These are phyloP conservation scores for Ctena decussata DNA, from an alignment of 2,888 invertebrate genomes.

Conservation along the genomic window DNA sequence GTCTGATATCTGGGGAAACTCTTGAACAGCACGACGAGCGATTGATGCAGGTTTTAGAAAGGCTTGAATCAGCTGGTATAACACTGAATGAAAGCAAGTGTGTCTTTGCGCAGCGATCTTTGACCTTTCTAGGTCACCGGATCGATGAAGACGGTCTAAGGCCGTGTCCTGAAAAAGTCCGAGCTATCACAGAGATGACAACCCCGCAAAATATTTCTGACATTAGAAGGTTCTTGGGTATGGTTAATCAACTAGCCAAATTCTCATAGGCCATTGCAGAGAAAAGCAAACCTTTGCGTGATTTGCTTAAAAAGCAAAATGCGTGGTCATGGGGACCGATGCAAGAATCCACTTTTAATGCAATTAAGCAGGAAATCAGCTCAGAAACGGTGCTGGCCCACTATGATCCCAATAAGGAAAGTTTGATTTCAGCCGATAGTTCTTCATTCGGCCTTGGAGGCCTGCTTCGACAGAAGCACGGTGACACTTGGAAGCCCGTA, in stretches of 20 bases:
- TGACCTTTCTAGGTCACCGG: constrained; percentile 54
- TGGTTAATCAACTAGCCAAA: constrained; percentile 47
- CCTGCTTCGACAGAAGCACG: too few species aligned
- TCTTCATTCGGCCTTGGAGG: too few species aligned
- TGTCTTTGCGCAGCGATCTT: constrained; percentile 39
- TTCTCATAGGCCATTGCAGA: constrained; percentile 33
- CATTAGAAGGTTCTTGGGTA: constrained; percentile 33
- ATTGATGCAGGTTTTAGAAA: neutral
- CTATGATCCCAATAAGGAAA: too few species aligned
- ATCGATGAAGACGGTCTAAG: constrained; percentile 8
- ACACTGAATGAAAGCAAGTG: constrained; percentile 62
- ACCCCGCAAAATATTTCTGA: neutral
- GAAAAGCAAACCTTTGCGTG: constrained; percentile 31
- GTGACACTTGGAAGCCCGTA: too few species aligned
- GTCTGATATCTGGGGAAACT: constrained; percentile 10
- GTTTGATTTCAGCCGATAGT: too few species aligned
- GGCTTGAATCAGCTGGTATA: constrained; percentile 42
- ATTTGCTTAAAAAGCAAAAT: constrained; percentile 23
- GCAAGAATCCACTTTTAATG: constrained; percentile 2
- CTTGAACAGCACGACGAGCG: neutral
- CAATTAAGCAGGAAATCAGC: constrained; percentile 24
- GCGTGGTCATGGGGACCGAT: constrained; percentile 33
- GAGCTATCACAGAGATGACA: neutral
- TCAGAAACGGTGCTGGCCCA: too few species aligned
- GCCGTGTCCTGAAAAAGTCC: constrained; percentile 24